Conservation (phyloP, 1,140 invertebrate genomes). For the Rhysida immarginata region DNA sequence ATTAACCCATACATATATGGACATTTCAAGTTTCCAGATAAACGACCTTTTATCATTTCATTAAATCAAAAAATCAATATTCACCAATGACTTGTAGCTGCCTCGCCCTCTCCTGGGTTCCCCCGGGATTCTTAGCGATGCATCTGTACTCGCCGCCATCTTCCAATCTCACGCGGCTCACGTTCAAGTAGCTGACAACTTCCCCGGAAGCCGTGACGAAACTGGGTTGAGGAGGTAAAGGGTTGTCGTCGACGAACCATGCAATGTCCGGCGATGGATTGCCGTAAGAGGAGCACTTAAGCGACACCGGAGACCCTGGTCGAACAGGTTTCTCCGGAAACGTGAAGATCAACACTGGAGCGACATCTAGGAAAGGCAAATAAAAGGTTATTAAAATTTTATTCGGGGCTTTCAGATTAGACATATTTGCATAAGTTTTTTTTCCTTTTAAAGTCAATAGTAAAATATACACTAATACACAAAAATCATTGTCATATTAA, state of each 20-base stretch:
- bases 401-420: too few species aligned
- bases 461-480: too few species aligned
- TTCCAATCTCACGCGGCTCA: constrained; percentile 61
- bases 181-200: constrained; percentile 48
- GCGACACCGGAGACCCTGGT: constrained; percentile 17
- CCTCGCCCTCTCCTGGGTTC: constrained; percentile 19
- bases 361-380: constrained; percentile 11
- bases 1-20: too few species aligned
- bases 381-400: too few species aligned
- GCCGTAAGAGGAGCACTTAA: constrained; percentile 20
- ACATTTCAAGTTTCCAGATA: too few species aligned
- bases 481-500: too few species aligned
- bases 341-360: constrained; percentile 11
- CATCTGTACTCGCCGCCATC: constrained; percentile 50
- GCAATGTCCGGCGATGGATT: constrained; percentile 19
- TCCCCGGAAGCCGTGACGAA: constrained; percentile 32
- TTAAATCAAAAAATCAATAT: too few species aligned
- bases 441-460: too few species aligned
- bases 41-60: too few species aligned
- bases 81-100: constrained; percentile 26
- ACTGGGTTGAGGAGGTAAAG: constrained; percentile 8
- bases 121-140: constrained; percentile 23
- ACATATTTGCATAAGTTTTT: too few species aligned
- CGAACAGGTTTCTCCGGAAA: constrained; percentile 16
- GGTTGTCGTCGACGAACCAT: constrained; percentile 17